phyloP scores from a whole-genome alignment of 2,113 vertebrate species.

The Pelodiscus sinensis region DNA sequence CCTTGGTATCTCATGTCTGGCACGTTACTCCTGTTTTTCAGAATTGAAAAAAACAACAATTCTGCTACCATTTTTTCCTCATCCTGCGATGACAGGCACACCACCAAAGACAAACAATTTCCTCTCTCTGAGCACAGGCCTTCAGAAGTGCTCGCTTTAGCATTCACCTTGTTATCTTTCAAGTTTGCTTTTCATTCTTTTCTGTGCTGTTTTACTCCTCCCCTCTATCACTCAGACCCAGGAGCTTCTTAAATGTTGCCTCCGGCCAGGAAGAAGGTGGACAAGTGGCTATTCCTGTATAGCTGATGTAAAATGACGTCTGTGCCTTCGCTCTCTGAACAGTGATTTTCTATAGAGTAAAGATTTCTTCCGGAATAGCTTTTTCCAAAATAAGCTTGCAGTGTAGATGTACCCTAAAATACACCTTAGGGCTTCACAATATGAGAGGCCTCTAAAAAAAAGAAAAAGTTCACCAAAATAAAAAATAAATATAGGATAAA shows the following conservation, averaged over 20 bases:
- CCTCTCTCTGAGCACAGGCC: conserved; percentile 15
- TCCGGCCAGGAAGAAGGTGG: conserved; percentile 65
- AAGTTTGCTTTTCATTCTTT: conserved; percentile 48
- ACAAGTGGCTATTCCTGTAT: conserved; percentile 29
- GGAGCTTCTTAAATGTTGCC: conserved; percentile 61
- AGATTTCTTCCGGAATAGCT: too few species aligned
- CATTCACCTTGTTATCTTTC: conserved; percentile 28
- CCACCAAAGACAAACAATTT: neutral
- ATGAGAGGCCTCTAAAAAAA: too few species aligned
- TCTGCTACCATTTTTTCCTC: neutral
- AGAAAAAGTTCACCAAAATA: too few species aligned
- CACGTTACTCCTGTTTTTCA: conserved; percentile 38
- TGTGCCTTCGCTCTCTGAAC: conserved; percentile 63
- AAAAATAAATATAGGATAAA: too few species aligned
- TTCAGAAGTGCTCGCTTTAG: neutral
- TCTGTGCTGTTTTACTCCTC: conserved; percentile 52
- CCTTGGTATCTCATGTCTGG: neutral
- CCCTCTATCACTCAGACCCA: conserved; percentile 43
- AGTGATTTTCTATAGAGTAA: conserved; percentile 43
- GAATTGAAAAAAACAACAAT: neutral
- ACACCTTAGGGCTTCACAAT: too few species aligned
- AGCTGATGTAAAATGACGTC: conserved; percentile 69
- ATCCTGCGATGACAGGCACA: neutral
- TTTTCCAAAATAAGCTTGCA: too few species aligned
- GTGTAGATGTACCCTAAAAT: too few species aligned